Evolutionary conservation across 2,888 invertebrate genomes (phyloP).

Genomic region (Pteria penguin): DNA sequence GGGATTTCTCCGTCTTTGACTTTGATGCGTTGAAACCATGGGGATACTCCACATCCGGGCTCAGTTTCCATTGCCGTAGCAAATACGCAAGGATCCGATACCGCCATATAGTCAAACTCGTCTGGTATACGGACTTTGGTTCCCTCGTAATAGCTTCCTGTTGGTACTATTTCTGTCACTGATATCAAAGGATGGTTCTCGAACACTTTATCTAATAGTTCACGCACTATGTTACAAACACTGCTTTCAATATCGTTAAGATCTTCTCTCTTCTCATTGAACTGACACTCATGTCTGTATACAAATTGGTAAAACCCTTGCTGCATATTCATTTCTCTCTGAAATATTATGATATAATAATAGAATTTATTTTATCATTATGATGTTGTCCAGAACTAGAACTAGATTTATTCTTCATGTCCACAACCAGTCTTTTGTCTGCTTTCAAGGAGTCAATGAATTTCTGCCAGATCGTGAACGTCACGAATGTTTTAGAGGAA

Average conservation of each 20-base stretch:
- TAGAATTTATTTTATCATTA: no score
- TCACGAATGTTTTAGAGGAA: no score
- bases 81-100: slow-evolving; percentile 3
- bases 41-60: neutral
- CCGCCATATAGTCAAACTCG: slow-evolving; percentile 26
- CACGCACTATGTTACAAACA: neutral
- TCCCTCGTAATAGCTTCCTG: slow-evolving; percentile 20
- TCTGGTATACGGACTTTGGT: slow-evolving; percentile 7
- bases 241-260: neutral
- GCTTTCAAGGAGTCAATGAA: no score
- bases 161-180: slow-evolving; percentile 1
- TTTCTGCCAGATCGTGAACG: no score
- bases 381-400: no score
- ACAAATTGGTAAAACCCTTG: neutral
- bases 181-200: neutral
- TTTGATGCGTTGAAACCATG: neutral
- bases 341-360: no score
- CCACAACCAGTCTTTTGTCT: no score
- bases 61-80: neutral
- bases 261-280: slow-evolving; percentile 1
- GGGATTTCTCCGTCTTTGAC: no score
- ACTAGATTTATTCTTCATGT: no score
- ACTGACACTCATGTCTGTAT: neutral
- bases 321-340: no score
- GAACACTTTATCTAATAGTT: neutral